Percentiles rank a stretch among this genome's conserved stretches.
phyloP scores from a whole-genome alignment of 2,888 invertebrate species.

The Panopea generosa region DNA sequence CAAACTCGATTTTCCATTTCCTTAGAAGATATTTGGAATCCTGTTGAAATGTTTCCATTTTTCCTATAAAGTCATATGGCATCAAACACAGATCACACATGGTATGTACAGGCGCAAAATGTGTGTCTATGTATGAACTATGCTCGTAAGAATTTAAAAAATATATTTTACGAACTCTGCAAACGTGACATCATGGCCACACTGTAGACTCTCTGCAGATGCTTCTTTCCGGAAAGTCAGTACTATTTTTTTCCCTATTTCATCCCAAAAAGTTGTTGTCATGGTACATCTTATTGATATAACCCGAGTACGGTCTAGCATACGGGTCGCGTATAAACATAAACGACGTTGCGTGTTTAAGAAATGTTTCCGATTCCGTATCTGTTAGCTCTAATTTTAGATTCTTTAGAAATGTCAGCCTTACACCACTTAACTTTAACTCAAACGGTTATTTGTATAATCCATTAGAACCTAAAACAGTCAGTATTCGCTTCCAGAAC shows the following conservation, averaged over 20 bases:
- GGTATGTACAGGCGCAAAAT: background rate
- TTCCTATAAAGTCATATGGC: conserved; percentile 50
- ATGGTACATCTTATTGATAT: conserved; percentile 27
- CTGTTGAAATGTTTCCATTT: conserved; percentile 66
- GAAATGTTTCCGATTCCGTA: background rate
- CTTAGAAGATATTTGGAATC: conserved; percentile 64
- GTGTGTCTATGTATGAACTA: background rate
- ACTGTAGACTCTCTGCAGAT: background rate
- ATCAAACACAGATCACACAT: background rate
- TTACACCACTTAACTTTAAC: background rate
- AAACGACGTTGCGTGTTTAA: conserved; percentile 10
- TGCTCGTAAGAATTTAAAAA: too few species aligned
- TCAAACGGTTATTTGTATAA: conserved; percentile 38
- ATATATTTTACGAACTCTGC: background rate
- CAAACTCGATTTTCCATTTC: conserved; percentile 41
- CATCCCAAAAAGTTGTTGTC: conserved; percentile 14
- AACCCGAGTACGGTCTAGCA: conserved; percentile 27
- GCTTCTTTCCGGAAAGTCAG: background rate
- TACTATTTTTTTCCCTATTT: background rate
- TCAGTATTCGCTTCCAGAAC: conserved; percentile 52
- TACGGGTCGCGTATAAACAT: conserved; percentile 38
- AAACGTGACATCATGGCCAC: background rate
- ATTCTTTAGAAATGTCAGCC: background rate
- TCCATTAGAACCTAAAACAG: conserved; percentile 13
- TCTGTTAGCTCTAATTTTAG: background rate